Evolutionary conservation across 2,888 invertebrate species (phyloP).

Genomic region (Ashinkailepas kermadecensis): DNA sequence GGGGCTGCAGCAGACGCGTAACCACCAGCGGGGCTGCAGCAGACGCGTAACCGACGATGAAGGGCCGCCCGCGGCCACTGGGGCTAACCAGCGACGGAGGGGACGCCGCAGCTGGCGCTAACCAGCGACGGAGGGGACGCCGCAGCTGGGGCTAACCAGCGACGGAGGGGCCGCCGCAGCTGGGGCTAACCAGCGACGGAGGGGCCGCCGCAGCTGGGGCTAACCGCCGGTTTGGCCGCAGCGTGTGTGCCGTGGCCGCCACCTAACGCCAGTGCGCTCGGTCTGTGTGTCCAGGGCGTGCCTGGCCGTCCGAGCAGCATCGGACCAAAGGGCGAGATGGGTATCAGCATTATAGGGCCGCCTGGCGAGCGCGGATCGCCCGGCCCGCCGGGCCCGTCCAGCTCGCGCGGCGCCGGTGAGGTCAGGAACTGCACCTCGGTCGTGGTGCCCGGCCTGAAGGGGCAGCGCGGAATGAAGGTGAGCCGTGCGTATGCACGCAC

Average conservation of each 20-base stretch:
- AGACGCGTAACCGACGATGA: constrained; percentile 34
- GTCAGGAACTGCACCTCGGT: not conserved
- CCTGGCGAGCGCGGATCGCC: constrained; percentile 51
- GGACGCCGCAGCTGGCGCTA: constrained; percentile 28
- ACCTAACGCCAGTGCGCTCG: not conserved
- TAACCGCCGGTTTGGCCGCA: no score
- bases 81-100: constrained; percentile 32
- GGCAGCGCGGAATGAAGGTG: constrained; percentile 27
- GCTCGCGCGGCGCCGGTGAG: not conserved
- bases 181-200: no score
- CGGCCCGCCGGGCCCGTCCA: constrained; percentile 40
- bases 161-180: not conserved
- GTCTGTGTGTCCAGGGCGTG: constrained; percentile 28
- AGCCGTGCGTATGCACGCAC: constrained; percentile 38
- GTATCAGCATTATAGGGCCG: constrained; percentile 45
- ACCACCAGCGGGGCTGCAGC: not conserved
- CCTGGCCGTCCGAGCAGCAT: constrained; percentile 45
- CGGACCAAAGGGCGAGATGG: constrained; percentile 49
- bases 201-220: no score
- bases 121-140: constrained; percentile 28
- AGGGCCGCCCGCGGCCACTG: constrained; percentile 38
- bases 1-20: constrained; percentile 2
- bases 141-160: not conserved
- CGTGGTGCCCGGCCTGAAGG: not conserved
- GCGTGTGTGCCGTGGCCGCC: no score